Evolutionary conservation across 2,797 vertebrate species (phyloP).

Genomic region (Phrynocephalus guinanensis): DNA sequence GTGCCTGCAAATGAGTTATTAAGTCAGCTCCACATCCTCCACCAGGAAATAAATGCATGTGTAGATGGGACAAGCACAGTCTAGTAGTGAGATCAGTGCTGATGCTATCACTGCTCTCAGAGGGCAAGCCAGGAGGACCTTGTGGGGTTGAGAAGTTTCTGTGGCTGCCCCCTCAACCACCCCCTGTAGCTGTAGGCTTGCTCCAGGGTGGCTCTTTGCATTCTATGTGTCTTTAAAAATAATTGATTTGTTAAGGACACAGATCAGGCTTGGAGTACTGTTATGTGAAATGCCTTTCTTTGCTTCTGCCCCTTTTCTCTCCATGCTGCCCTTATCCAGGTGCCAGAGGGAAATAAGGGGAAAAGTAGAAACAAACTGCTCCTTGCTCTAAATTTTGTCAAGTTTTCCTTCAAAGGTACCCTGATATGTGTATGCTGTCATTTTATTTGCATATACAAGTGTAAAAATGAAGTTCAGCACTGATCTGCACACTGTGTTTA

Average conservation of each 20-base stretch:
- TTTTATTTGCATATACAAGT: too few species aligned
- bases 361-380: neutral
- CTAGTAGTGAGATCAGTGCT: neutral
- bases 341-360: neutral
- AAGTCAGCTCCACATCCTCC: neutral
- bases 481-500: too few species aligned
- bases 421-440: too few species aligned
- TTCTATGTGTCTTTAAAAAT: neutral
- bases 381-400: neutral
- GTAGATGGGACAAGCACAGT: neutral
- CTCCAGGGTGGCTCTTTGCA: neutral
- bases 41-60: neutral
- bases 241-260: neutral
- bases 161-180: too few species aligned
- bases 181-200: too few species aligned
- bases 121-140: too few species aligned
- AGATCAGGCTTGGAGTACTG: conserved; percentile 2
- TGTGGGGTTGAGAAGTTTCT: too few species aligned
- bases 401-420: too few species aligned
- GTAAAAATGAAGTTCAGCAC: too few species aligned
- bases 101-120: too few species aligned
- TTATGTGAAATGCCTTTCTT: neutral
- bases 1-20: neutral
- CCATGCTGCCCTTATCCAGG: neutral
- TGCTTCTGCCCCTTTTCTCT: too few species aligned